phyloP scores from a whole-genome alignment of 2,113 vertebrate genomes.

The Megaleporinus macrocephalus region DNA sequence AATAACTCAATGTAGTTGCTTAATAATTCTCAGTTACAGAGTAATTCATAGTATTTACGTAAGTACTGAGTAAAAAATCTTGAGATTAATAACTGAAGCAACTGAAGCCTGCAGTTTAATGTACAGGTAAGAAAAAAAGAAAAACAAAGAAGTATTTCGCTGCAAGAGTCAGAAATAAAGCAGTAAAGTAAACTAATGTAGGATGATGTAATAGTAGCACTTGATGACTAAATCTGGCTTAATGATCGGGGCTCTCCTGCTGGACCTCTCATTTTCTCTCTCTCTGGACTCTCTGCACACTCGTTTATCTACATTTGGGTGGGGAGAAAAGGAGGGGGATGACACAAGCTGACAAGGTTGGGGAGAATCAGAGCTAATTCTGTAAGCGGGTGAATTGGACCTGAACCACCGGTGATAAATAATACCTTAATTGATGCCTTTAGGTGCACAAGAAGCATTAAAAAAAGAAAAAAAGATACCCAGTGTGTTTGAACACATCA shows the following conservation, averaged over 20 bases:
- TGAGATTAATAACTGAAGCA: too few relatives aligned
- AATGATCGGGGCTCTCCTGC: slow-evolving; percentile 49
- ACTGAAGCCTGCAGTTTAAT: too few relatives aligned
- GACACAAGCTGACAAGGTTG: slow-evolving; percentile 45
- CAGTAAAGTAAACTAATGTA: background rate
- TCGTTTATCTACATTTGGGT: slow-evolving; percentile 48
- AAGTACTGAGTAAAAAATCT: too few relatives aligned
- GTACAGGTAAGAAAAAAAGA: background rate
- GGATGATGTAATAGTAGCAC: slow-evolving; percentile 32
- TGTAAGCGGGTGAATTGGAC: slow-evolving; percentile 47
- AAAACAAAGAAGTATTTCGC: background rate
- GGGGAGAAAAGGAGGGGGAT: slow-evolving; percentile 12
- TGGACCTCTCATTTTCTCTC: slow-evolving; percentile 31
- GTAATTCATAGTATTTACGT: too few relatives aligned
- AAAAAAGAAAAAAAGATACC: background rate
- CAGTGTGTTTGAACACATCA: background rate
- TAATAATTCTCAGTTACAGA: too few relatives aligned
- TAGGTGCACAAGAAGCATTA: slow-evolving; percentile 18
- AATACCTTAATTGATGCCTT: slow-evolving; percentile 53
- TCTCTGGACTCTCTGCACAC: slow-evolving; percentile 31
- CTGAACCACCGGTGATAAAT: slow-evolving; percentile 52
- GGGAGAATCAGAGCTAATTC: slow-evolving; percentile 50
- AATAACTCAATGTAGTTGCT: too few relatives aligned
- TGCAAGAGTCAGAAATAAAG: background rate
- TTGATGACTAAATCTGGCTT: slow-evolving; percentile 51